phyloP scores from a whole-genome alignment of 2,797 vertebrate genomes.

The Characodon lateralis region DNA sequence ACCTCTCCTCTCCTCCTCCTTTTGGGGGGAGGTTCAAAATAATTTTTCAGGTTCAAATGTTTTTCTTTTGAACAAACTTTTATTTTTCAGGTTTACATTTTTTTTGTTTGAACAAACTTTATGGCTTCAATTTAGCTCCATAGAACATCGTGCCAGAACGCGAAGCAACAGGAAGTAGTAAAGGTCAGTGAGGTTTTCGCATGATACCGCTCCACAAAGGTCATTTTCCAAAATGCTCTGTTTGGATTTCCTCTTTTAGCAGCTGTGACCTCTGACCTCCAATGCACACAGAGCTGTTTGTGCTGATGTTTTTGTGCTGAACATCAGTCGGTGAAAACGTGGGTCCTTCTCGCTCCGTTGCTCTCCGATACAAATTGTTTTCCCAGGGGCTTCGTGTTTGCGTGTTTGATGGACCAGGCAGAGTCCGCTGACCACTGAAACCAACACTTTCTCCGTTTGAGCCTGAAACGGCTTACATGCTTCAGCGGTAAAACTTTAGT shows the following conservation, averaged over 20 bases:
- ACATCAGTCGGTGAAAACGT: conserved; percentile 50
- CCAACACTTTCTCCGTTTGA: background rate
- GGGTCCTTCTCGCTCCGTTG: conserved; percentile 3
- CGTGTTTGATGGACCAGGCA: conserved; percentile 14
- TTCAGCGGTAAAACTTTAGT: background rate
- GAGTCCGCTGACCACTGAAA: conserved; percentile 40
- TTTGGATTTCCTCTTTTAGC: conserved; percentile 61
- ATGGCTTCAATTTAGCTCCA: too few species aligned
- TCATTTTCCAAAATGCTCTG: conserved; percentile 38
- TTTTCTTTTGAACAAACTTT: too few species aligned
- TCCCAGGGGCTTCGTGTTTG: conserved; percentile 41
- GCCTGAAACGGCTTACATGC: background rate
- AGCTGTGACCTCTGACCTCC: conserved; percentile 65
- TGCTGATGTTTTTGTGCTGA: conserved; percentile 32
- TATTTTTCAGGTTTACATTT: too few species aligned
- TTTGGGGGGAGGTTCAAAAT: too few species aligned
- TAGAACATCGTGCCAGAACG: background rate
- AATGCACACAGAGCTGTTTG: conserved; percentile 22
- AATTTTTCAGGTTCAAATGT: too few species aligned
- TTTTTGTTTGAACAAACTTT: too few species aligned
- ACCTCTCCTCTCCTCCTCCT: too few species aligned
- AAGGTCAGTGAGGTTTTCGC: conserved; percentile 44
- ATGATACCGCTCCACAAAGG: conserved; percentile 37
- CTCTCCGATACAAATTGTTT: conserved; percentile 33
- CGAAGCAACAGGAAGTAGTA: conserved; percentile 44